phyloP scores from a whole-genome alignment of 2,113 vertebrate genomes.

The Cromileptes altivelis region DNA sequence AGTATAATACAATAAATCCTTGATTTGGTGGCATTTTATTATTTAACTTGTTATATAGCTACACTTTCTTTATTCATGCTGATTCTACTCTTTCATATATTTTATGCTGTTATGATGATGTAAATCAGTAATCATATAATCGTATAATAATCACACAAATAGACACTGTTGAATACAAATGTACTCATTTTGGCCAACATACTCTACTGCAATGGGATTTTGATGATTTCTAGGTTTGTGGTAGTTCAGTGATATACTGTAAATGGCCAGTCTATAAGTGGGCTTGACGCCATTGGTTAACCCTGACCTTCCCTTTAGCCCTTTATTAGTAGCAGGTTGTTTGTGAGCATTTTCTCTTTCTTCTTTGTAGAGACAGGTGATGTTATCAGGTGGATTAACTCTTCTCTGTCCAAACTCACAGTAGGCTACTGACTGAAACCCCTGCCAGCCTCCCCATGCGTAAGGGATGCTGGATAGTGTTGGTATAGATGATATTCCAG shows the following conservation, averaged over 20 bases:
- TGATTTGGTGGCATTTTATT: neutral
- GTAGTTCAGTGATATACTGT: neutral
- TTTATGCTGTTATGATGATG: neutral
- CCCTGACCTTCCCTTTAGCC: neutral
- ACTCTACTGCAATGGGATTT: neutral
- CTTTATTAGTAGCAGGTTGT: neutral
- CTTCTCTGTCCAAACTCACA: neutral
- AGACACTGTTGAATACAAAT: neutral
- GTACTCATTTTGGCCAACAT: neutral
- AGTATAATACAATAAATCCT: neutral
- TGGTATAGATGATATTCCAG: neutral
- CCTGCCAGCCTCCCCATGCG: neutral
- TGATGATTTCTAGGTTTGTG: neutral
- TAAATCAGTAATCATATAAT: slow-evolving; percentile 1
- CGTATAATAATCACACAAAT: neutral
- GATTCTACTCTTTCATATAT: neutral
- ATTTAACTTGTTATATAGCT: neutral
- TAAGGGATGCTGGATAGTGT: neutral
- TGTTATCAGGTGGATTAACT: neutral
- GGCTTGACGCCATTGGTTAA: neutral
- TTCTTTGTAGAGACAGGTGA: neutral
- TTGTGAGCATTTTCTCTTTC: neutral
- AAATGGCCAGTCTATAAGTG: neutral
- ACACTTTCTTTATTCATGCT: neutral
- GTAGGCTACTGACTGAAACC: too few relatives aligned